Percentiles rank a stretch among this genome's conserved stretches.
Conservation (phyloP, 2,888 invertebrate genomes). For the Mimas tiliae region DNA sequence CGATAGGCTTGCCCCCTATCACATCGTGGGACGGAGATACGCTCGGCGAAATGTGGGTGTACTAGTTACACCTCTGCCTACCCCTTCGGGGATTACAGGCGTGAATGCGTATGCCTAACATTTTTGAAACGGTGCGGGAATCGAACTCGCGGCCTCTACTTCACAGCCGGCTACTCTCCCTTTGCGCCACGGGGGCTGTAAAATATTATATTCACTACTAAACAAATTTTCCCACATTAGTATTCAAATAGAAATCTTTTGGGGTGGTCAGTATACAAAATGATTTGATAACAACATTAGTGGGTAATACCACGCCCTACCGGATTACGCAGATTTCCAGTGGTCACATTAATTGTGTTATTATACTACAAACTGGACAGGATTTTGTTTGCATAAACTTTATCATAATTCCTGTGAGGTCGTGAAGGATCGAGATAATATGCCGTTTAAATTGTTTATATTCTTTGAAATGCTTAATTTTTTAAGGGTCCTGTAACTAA, state of each 20-base stretch:
- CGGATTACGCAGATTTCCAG: neutral
- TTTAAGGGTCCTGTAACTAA: too few relatives aligned
- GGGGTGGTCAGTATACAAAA: neutral
- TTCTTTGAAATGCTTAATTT: neutral
- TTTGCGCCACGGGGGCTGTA: too few relatives aligned
- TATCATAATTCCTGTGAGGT: neutral
- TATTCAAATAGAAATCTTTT: neutral
- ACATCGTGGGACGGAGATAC: too few relatives aligned
- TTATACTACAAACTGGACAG: neutral
- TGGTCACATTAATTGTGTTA: neutral
- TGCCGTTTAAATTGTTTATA: neutral
- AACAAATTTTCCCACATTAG: neutral
- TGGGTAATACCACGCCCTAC: neutral
- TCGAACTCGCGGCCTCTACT: too few relatives aligned
- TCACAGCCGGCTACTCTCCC: too few relatives aligned
- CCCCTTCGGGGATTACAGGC: too few relatives aligned
- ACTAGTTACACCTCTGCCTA: too few relatives aligned
- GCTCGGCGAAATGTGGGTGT: too few relatives aligned
- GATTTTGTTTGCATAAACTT: slow-evolving; percentile 8
- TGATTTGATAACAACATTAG: neutral
- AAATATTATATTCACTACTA: too few relatives aligned
- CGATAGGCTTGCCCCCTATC: too few relatives aligned
- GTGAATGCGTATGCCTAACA: too few relatives aligned
- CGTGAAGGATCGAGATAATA: neutral
- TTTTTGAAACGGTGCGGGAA: too few relatives aligned